phyloP scores from a whole-genome alignment of 1,140 invertebrate genomes.

The Micrasema longulum region DNA sequence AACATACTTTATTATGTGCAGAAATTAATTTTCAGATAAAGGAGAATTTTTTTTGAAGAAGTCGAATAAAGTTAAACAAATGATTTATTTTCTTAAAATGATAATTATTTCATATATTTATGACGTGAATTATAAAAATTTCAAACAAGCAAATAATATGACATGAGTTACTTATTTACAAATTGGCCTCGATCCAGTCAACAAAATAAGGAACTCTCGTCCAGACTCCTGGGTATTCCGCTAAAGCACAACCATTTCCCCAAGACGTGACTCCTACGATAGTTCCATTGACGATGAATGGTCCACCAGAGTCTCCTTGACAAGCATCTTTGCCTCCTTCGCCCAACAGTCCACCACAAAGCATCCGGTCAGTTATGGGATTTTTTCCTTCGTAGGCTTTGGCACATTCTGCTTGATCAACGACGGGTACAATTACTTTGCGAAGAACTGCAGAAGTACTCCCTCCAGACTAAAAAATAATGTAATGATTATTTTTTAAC shows the following conservation, averaged over 20 bases:
- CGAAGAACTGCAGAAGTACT: conserved; percentile 57
- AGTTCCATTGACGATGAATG: conserved; percentile 65
- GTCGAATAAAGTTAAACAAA: too few relatives aligned
- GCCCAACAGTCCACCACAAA: conserved; percentile 74
- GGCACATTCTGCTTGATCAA: conserved; percentile 58
- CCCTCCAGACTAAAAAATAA: conserved; percentile 40
- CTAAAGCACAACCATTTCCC: conserved; percentile 64
- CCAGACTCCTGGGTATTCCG: conserved; percentile 69
- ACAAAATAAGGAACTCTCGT: conserved; percentile 60
- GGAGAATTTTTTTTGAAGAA: too few relatives aligned
- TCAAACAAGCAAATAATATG: too few relatives aligned
- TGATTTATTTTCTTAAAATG: too few relatives aligned
- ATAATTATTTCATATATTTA: too few relatives aligned
- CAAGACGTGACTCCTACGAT: conserved; percentile 70
- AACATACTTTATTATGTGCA: too few relatives aligned
- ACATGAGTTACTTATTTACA: too few relatives aligned
- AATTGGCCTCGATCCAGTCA: conserved; percentile 31
- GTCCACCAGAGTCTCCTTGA: conserved; percentile 73
- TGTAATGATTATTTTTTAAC: too few relatives aligned
- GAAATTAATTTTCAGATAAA: too few relatives aligned
- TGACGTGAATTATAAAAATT: too few relatives aligned
- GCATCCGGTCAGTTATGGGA: conserved; percentile 72
- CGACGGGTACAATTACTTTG: conserved; percentile 61
- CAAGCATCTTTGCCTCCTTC: conserved; percentile 60
- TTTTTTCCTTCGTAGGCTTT: conserved; percentile 53